Percentiles rank a stretch among this genome's conserved stretches.
Conservation (phyloP, 2,888 invertebrate species). For the Cheilosia vernalis region DNA sequence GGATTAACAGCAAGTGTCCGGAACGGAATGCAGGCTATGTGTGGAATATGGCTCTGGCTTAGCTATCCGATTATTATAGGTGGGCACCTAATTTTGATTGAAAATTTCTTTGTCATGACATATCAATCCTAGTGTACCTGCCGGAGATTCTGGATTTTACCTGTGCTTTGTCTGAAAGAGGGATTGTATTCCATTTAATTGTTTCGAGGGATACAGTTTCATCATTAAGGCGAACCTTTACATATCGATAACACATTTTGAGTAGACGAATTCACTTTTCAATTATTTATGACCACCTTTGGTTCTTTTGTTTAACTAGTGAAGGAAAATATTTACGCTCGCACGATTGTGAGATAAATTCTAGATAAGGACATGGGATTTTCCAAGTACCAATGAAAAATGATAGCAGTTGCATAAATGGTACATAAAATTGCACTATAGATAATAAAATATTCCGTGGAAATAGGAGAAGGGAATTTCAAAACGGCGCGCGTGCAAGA, state of each 20-base stretch:
- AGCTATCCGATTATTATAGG: slow-evolving; percentile 5
- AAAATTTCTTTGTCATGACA: slow-evolving; percentile 19
- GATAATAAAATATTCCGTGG: background rate
- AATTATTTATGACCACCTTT: slow-evolving; percentile 44
- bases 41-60: slow-evolving; percentile 12
- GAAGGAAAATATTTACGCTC: slow-evolving; percentile 1
- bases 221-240: slow-evolving; percentile 9
- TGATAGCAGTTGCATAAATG: background rate
- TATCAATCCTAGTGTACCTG: slow-evolving; percentile 11
- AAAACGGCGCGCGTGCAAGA: background rate
- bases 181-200: slow-evolving; percentile 1
- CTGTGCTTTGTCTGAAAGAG: slow-evolving; percentile 10
- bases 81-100: slow-evolving; percentile 13
- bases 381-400: background rate
- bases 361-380: background rate
- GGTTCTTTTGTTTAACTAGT: slow-evolving; percentile 9
- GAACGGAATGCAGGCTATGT: slow-evolving; percentile 13
- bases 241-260: background rate
- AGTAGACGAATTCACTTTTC: background rate
- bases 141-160: slow-evolving; percentile 11
- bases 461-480: background rate
- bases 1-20: slow-evolving; percentile 33
- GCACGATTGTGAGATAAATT: background rate
- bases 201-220: slow-evolving; percentile 29
- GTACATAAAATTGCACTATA: slow-evolving; percentile 1